Evolutionary conservation across 1,140 invertebrate genomes (phyloP).

Genomic region (Parasteatoda tepidariorum): DNA sequence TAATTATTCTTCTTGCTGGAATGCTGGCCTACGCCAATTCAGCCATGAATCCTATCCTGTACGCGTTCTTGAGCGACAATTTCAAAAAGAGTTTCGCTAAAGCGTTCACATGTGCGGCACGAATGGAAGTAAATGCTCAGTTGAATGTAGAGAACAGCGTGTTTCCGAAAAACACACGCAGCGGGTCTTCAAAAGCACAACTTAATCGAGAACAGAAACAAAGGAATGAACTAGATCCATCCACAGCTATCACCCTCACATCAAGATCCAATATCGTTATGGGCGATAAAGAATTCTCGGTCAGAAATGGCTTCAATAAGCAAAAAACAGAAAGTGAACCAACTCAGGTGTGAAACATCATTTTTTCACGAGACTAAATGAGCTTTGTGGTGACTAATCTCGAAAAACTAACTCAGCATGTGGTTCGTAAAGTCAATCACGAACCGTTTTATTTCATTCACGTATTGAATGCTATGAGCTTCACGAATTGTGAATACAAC

Average conservation of each 20-base stretch:
- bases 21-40: conserved; percentile 96
- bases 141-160: conserved; percentile 91
- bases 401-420: too few species aligned
- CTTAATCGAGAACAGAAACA: conserved; percentile 19
- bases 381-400: too few species aligned
- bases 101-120: conserved; percentile 73
- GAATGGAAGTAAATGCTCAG: conserved; percentile 82
- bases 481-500: background rate
- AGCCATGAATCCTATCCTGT: conserved; percentile 96
- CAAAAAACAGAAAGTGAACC: conserved; percentile 49
- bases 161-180: conserved; percentile 77
- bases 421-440: too few species aligned
- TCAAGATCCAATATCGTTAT: conserved; percentile 59
- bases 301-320: conserved; percentile 53
- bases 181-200: conserved; percentile 60
- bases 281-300: conserved; percentile 48
- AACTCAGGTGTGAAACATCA: conserved; percentile 44
- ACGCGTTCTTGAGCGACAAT: conserved; percentile 93
- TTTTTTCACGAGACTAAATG: background rate
- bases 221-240: conserved; percentile 61
- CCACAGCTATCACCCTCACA: conserved; percentile 62
- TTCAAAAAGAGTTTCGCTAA: conserved; percentile 96
- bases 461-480: background rate
- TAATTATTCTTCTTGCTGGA: conserved; percentile 83
- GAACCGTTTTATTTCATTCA: too few species aligned